Evolutionary conservation across 2,113 vertebrate species (phyloP).

Genomic region (Cyphomyrus plagiostoma): DNA sequence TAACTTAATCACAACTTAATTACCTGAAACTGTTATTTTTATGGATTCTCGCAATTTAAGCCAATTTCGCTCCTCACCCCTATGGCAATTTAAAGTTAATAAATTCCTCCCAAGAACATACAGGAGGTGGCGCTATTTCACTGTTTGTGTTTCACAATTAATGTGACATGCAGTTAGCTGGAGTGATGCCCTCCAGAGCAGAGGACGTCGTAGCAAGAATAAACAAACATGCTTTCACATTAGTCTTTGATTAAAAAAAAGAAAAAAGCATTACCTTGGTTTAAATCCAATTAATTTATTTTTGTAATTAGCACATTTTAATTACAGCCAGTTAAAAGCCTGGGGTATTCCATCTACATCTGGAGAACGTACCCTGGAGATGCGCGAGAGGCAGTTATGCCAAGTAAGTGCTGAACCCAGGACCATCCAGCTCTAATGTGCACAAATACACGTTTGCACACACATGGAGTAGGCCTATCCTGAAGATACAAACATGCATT

Average conservation of each 20-base stretch:
- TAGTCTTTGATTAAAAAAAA: background rate
- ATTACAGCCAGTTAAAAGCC: slow-evolving; percentile 2
- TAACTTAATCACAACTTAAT: background rate
- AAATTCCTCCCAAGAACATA: slow-evolving; percentile 19
- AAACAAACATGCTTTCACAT: slow-evolving; percentile 7
- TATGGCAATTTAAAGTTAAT: background rate
- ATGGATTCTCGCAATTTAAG: background rate
- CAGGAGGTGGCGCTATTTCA: slow-evolving; percentile 56
- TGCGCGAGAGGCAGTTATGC: background rate
- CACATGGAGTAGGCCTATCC: background rate
- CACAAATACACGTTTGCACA: background rate
- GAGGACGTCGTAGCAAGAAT: background rate
- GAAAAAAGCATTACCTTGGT: background rate
- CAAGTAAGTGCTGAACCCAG: background rate
- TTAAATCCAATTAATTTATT: slow-evolving; percentile 30
- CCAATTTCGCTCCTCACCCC: background rate
- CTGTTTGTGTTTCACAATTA: slow-evolving; percentile 32
- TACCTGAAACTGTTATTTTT: slow-evolving; percentile 11
- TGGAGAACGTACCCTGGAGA: slow-evolving; percentile 15
- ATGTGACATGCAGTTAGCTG: background rate
- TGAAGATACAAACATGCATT: background rate
- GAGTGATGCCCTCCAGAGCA: background rate
- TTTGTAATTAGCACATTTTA: slow-evolving; percentile 53
- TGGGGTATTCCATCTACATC: slow-evolving; percentile 38
- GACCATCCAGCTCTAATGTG: background rate